Percentiles rank a stretch among this genome's conserved stretches.
These are phyloP conservation scores for Ophioninae sp. DNA, from an alignment of 2,888 invertebrate species.

Conservation along the genomic window DNA sequence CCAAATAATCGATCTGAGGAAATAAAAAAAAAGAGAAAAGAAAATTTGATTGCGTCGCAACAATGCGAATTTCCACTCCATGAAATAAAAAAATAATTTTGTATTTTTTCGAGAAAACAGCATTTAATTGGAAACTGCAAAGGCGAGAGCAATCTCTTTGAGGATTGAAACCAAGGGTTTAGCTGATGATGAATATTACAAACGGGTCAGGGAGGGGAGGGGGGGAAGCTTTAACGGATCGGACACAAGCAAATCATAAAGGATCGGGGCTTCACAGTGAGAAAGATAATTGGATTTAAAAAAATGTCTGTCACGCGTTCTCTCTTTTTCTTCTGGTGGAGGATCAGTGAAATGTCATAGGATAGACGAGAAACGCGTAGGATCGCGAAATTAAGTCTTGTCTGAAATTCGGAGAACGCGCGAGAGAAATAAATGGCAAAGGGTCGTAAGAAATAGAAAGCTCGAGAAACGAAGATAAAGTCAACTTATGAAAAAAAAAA, in stretches of 20 bases:
- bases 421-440: conserved; percentile 18
- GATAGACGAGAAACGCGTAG: not conserved
- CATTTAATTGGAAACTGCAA: conserved; percentile 28
- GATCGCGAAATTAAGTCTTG: conserved; percentile 36
- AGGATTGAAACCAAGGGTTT: not conserved
- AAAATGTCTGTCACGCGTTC: not conserved
- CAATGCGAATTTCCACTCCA: too few species aligned
- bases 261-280: not conserved
- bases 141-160: not conserved
- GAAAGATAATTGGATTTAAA: not conserved
- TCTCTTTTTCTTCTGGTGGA: not conserved
- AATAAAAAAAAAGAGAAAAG: too few species aligned
- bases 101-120: conserved; percentile 1
- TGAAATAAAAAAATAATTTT: not conserved
- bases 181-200: conserved; percentile 5
- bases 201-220: not conserved
- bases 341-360: conserved; percentile 21
- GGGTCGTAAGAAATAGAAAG: not conserved
- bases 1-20: too few species aligned
- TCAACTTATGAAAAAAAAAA: not conserved
- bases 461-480: not conserved
- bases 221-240: not conserved
- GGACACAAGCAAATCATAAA: conserved; percentile 12
- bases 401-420: conserved; percentile 45
- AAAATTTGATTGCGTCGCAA: too few species aligned